Percentiles rank a stretch among this genome's conserved stretches.
These are phyloP conservation scores for Catocala sponsa DNA, from an alignment of 2,888 invertebrate genomes.

Conservation along the genomic window DNA sequence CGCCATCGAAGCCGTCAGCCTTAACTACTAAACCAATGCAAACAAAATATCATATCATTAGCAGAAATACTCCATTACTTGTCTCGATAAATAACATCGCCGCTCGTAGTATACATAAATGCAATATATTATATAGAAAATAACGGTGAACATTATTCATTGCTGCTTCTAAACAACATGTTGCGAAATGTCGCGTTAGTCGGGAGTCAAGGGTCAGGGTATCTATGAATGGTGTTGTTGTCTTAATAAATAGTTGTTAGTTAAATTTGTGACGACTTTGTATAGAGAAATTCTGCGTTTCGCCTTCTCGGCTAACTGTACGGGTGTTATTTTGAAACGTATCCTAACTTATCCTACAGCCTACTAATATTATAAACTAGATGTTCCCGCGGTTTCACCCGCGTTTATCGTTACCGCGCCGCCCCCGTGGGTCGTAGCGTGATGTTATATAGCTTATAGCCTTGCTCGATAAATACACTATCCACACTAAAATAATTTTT, in stretches of 20 bases:
- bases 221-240: constrained; percentile 35
- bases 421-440: too few species aligned
- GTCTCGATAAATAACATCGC: background rate
- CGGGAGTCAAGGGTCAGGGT: constrained; percentile 36
- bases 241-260: constrained; percentile 37
- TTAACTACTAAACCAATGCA: background rate
- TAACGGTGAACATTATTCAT: constrained; percentile 41
- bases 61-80: background rate
- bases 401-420: too few species aligned
- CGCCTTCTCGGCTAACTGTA: background rate
- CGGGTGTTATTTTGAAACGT: too few species aligned
- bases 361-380: too few species aligned
- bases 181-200: constrained; percentile 42
- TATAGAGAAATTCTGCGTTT: background rate
- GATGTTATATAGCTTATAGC: too few species aligned
- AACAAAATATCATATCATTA: background rate
- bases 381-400: too few species aligned
- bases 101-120: constrained; percentile 1
- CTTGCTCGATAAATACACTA: too few species aligned
- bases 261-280: background rate
- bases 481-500: too few species aligned
- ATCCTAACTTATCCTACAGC: too few species aligned
- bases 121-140: background rate
- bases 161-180: constrained; percentile 14
- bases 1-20: too few species aligned